Evolutionary conservation across 2,113 vertebrate genomes (phyloP), one percentile per base, ranked within the genome.

Genomic region (Anolis sagrei): DNA sequence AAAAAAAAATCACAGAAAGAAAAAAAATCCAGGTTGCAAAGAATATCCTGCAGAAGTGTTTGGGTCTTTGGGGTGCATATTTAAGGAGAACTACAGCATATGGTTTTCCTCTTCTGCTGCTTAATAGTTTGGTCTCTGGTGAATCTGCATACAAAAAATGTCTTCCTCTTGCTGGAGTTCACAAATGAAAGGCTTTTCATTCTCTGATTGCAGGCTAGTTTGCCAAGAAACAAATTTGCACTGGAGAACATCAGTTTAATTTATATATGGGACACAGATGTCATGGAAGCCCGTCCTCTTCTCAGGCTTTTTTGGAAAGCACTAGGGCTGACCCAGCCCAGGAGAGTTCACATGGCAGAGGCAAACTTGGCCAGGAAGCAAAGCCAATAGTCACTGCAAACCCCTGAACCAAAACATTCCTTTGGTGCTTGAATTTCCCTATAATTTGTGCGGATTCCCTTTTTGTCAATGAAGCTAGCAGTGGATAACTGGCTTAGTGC

Each of bases 201-300:
- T 91, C 93, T 93, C 93, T 96, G 95, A 97, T 97, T 97, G 94
- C 93, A 95, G 92, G 94, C 95, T 95, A 95, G 91, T 91, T 90
- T 97, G 96, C 96, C 96, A 97, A 97, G 94, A 96, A 96, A 96
- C 93, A 95, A 96, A 96, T 93, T 94, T 3, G 93, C 94, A 95
- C 96, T 96, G 95, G 94, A 96, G 96, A 97, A 96, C 95, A 97
- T 97, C 95, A 96, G 89, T 97, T 96, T 95, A 97, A 97, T 97
- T 97, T 97, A 97, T 97, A 97, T 97, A 96, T 97, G 95, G 96
- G 94, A 95, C 95, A 93, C 96, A 97, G 96, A 97, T 96, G 96
- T 96, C 95, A 95, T 93, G 94, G 93, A 97, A 96, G 95, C 94
- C 93, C 93, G 95, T 96, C 94, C 93, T 95, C 93, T 96, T 95